Evolutionary conservation across 2,113 vertebrate species (phyloP), one percentile per base, ranked within the genome.

Genomic region (Percopsis transmontana): DNA sequence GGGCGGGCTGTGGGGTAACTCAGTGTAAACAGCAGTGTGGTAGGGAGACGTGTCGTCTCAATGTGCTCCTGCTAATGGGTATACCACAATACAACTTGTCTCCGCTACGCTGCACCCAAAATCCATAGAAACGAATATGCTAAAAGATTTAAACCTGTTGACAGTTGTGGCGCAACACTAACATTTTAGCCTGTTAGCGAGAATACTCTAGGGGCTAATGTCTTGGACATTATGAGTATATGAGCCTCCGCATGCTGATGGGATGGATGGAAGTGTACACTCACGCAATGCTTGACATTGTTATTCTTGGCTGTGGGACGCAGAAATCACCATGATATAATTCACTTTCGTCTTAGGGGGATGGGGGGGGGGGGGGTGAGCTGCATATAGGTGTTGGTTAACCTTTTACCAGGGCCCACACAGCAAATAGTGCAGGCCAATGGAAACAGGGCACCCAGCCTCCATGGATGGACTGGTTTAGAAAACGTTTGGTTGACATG

Each of bases 361-460:
- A 33, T 4, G 27, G 27, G 27, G n/a, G n/a, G n/a, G n/a, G n/a
- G n/a, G 55, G 39, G 18, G 48, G 19, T 33, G 33, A 68, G 18
- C 21, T 57, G 63, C 59, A 69, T 65, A 67, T 21, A 58, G 13
- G 47, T 60, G 58, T 20, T 60, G 53, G 68, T 73, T 81, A 88
- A 84, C 40, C 64, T 80, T 84, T 76, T 38, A 69, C 70, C 41
- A 23, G 40, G 71, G 56, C 58, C 60, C 55, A 44, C 66, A 58
- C 47, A 61, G 70, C 62, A 80, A 83, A 77, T 64, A 70, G 27
- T 53, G 47, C 54, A 42, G 51, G 42, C 59, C 58, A 60, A 77
- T n/a, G n/a, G 40, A 72, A 47, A 70, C 51, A 24, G 3, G 15
- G 51, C 68, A 70, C 62, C 23, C 27, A 45, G n/a, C 27, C 40